These are phyloP conservation scores for Meandrusa payeni DNA, from an alignment of 2,888 invertebrate species.

Conservation along the genomic window DNA sequence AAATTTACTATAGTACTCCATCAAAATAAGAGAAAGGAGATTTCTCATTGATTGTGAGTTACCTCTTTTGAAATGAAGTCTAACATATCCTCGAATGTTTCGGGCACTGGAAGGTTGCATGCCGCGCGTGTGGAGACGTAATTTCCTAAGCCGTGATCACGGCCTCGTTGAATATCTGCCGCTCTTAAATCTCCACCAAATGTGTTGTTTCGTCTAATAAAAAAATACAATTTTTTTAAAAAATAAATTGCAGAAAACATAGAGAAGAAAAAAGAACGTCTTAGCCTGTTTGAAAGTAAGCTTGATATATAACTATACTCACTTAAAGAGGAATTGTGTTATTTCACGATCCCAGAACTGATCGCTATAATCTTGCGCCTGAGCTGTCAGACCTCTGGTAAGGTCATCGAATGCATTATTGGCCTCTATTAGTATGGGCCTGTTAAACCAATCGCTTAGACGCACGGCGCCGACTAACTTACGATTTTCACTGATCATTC, in stretches of 20 bases:
- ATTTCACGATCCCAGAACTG: constrained; percentile 89
- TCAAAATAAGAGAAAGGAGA: too few species aligned
- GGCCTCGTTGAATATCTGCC: constrained; percentile 91
- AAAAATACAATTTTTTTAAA: too few species aligned
- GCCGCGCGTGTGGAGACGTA: constrained; percentile 89
- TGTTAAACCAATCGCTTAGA: constrained; percentile 86
- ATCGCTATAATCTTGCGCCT: constrained; percentile 89
- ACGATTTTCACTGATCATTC: constrained; percentile 82
- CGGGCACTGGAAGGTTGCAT: constrained; percentile 86
- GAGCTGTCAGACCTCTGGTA: constrained; percentile 87
- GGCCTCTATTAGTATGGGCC: constrained; percentile 84
- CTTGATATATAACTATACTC: too few species aligned
- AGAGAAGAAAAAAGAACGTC: too few species aligned
- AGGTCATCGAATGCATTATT: constrained; percentile 86
- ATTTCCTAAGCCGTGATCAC: constrained; percentile 91
- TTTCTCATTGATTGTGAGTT: too few species aligned
- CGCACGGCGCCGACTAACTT: constrained; percentile 78
- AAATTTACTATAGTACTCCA: too few species aligned
- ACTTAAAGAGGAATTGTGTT: constrained; percentile 68
- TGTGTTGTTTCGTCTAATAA: constrained; percentile 83
- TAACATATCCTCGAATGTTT: constrained; percentile 84
- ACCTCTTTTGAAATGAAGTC: constrained; percentile 85
- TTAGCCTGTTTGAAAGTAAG: too few species aligned
- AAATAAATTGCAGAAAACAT: too few species aligned
- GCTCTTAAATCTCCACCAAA: constrained; percentile 91